Evolutionary conservation across 1,140 invertebrate species (phyloP).

Genomic region (Achroia grisella): DNA sequence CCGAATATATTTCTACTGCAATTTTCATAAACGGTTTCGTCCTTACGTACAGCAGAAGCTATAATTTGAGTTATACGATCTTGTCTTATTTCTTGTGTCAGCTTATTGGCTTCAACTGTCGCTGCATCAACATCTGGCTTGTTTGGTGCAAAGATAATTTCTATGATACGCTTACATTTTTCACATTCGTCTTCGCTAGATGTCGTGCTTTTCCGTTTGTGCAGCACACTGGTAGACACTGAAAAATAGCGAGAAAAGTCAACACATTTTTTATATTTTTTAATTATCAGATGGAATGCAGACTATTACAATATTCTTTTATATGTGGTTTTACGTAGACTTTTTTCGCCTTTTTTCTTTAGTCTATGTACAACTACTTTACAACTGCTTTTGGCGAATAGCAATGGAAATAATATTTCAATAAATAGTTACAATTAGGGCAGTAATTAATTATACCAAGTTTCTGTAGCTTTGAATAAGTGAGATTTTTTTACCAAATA

Average conservation of each 20-base stretch:
- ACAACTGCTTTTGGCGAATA: too few species aligned
- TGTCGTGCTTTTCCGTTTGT: slow-evolving; percentile 15
- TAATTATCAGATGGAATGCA: background rate
- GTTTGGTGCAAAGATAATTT: slow-evolving; percentile 11
- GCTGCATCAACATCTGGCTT: background rate
- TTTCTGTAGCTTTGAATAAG: too few species aligned
- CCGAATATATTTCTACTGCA: too few species aligned
- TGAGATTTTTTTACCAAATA: too few species aligned
- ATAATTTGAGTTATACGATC: background rate
- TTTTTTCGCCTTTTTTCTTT: slow-evolving; percentile 27
- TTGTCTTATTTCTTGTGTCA: too few species aligned
- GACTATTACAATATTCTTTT: background rate
- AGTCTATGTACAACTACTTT: too few species aligned
- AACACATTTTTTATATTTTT: slow-evolving; percentile 3
- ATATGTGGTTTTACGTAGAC: too few species aligned
- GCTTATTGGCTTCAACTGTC: too few species aligned
- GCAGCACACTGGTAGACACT: slow-evolving; percentile 16
- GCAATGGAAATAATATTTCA: too few species aligned
- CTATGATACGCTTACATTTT: slow-evolving; percentile 17
- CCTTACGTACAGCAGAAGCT: background rate
- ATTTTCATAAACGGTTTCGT: background rate
- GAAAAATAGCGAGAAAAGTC: slow-evolving; percentile 28
- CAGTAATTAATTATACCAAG: too few species aligned
- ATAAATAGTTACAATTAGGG: too few species aligned
- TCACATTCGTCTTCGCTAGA: slow-evolving; percentile 12